These are phyloP conservation scores for Lordiphosa mommai DNA, from an alignment of 1,140 invertebrate species.

Conservation along the genomic window DNA sequence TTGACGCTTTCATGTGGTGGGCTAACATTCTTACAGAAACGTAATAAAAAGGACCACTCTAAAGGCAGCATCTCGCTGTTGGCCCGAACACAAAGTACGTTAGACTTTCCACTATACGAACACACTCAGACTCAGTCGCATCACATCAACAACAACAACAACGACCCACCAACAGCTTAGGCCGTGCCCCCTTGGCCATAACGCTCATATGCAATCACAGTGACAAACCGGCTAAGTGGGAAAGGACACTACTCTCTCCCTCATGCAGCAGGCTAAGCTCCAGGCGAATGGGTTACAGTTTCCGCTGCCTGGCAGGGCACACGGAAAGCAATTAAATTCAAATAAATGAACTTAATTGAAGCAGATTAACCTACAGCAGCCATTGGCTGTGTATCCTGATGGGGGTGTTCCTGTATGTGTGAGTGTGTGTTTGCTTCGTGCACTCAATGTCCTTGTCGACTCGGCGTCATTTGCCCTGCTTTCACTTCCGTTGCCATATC, in stretches of 20 bases:
- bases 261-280: background rate
- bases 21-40: background rate
- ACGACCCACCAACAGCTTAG: constrained; percentile 1
- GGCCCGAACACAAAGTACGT: constrained; percentile 1
- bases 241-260: background rate
- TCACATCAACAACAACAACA: constrained; percentile 3
- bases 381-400: constrained; percentile 6
- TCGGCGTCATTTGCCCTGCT: constrained; percentile 56
- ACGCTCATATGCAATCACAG: constrained; percentile 19
- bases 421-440: constrained; percentile 12
- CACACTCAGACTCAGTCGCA: constrained; percentile 12
- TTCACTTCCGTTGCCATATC: constrained; percentile 59
- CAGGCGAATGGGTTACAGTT: constrained; percentile 1
- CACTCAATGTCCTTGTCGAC: constrained; percentile 52
- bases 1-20: too few species aligned
- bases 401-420: background rate
- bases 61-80: background rate
- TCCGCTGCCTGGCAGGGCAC: constrained; percentile 2
- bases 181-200: constrained; percentile 3
- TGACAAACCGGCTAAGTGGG: constrained; percentile 5
- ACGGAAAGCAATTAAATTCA: constrained; percentile 73
- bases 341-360: constrained; percentile 72
- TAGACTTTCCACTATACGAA: constrained; percentile 8
- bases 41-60: background rate
- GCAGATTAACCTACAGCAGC: constrained; percentile 66